A percentile compares a stretch with the other conserved stretches of the same genome.
phyloP scores from a whole-genome alignment of 1,140 invertebrate species.

The Littorina saxatilis region DNA sequence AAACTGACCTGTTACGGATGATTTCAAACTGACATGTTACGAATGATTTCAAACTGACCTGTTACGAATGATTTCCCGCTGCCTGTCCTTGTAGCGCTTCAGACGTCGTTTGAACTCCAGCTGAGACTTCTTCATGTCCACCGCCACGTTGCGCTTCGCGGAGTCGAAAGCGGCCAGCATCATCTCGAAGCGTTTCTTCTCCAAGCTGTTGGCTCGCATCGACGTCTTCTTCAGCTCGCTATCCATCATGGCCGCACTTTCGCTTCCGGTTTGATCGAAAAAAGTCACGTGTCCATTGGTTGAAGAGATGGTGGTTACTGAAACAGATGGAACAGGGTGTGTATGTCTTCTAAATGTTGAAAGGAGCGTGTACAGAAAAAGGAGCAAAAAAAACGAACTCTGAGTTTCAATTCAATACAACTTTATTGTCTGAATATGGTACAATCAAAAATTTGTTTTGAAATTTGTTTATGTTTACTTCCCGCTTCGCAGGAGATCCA shows the following conservation, averaged over 20 bases:
- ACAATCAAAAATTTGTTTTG: too few species aligned
- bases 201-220: slow-evolving; percentile 9
- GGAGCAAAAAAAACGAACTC: too few species aligned
- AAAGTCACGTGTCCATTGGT: not conserved
- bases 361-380: too few species aligned
- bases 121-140: slow-evolving; percentile 40
- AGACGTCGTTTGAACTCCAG: slow-evolving; percentile 30
- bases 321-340: not conserved
- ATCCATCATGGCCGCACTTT: slow-evolving; percentile 17
- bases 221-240: slow-evolving; percentile 32
- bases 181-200: slow-evolving; percentile 31
- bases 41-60: too few species aligned
- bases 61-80: slow-evolving; percentile 15
- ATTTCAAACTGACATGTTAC: too few species aligned
- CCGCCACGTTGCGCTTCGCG: slow-evolving; percentile 31
- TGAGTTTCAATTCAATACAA: too few species aligned
- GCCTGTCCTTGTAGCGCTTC: slow-evolving; percentile 36
- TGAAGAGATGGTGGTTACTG: not conserved
- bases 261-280: not conserved
- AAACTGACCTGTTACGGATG: too few species aligned
- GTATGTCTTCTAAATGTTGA: too few species aligned
- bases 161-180: slow-evolving; percentile 19
- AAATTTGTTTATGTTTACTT: too few species aligned
- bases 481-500: too few species aligned
- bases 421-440: too few species aligned